Percentiles rank a stretch among this genome's conserved stretches.
These are phyloP conservation scores for Vulpes ferrilata DNA, from an alignment of 2,113 vertebrate genomes.

Conservation along the genomic window DNA sequence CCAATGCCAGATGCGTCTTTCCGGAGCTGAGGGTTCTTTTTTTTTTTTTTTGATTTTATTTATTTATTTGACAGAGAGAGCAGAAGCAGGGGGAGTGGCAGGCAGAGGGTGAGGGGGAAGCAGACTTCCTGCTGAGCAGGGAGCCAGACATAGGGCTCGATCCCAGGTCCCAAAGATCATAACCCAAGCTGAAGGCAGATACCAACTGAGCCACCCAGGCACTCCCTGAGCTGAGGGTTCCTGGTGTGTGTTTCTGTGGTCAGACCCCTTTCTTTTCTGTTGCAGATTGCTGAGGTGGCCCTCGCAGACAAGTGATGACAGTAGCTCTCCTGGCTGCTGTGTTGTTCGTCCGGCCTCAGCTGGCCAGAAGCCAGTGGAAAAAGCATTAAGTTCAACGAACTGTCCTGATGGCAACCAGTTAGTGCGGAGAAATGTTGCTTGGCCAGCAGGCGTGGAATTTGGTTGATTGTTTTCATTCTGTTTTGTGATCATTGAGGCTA, in stretches of 20 bases:
- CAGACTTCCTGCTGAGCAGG: too few species aligned
- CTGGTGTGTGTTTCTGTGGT: fast-evolving
- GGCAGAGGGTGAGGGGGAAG: too few species aligned
- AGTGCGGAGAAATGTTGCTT: fast-evolving
- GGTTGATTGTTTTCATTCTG: not conserved
- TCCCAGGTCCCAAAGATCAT: too few species aligned
- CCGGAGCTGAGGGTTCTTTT: not conserved
- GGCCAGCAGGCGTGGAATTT: not conserved
- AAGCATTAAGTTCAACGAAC: not conserved
- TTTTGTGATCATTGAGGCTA: not conserved
- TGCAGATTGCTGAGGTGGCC: not conserved
- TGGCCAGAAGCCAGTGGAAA: fast-evolving
- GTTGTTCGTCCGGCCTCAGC: fast-evolving
- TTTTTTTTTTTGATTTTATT: too few species aligned
- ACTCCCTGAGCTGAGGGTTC: not conserved
- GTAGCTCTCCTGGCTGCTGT: not conserved
- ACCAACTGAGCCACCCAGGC: too few species aligned
- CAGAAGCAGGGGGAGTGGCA: too few species aligned
- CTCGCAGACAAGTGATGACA: too few species aligned
- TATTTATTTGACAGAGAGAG: too few species aligned
- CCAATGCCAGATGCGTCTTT: not conserved
- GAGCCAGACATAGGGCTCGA: too few species aligned
- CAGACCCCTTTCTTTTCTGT: not conserved
- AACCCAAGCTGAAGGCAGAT: too few species aligned
- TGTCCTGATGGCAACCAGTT: too few species aligned